Conservation (phyloP, 2,113 vertebrate species). For the Lonchura striata region DNA sequence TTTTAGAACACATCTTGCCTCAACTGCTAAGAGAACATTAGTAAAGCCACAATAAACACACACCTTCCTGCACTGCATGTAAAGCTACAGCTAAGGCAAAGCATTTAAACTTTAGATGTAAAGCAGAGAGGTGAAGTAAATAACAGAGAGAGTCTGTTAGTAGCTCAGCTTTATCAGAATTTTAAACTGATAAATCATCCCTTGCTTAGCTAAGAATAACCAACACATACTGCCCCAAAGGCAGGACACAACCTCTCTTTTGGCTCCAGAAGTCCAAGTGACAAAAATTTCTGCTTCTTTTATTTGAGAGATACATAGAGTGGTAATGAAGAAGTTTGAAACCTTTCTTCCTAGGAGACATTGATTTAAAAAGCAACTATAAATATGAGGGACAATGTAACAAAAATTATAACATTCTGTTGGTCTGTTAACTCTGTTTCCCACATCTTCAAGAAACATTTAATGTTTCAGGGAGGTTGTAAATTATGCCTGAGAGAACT, state of each 20-base stretch:
- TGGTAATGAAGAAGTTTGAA: not conserved
- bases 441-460: not conserved
- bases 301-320: not conserved
- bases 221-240: not conserved
- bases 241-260: not conserved
- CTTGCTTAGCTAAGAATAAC: not conserved
- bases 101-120: not conserved
- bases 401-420: not conserved
- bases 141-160: not conserved
- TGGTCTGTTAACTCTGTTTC: not conserved
- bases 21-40: not conserved
- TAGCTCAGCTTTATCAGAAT: not conserved
- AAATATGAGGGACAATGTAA: not conserved
- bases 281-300: not conserved
- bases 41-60: not conserved
- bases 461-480: not conserved
- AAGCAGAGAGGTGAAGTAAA: not conserved
- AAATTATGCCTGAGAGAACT: not conserved
- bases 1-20: not conserved
- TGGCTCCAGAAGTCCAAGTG: not conserved
- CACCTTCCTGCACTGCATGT: not conserved
- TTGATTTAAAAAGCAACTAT: not conserved
- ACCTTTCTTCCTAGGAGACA: not conserved
- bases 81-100: not conserved
- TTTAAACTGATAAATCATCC: not conserved